These are phyloP conservation scores for Thripadectes ignobilis DNA, from an alignment of 2,797 vertebrate genomes.

Conservation along the genomic window DNA sequence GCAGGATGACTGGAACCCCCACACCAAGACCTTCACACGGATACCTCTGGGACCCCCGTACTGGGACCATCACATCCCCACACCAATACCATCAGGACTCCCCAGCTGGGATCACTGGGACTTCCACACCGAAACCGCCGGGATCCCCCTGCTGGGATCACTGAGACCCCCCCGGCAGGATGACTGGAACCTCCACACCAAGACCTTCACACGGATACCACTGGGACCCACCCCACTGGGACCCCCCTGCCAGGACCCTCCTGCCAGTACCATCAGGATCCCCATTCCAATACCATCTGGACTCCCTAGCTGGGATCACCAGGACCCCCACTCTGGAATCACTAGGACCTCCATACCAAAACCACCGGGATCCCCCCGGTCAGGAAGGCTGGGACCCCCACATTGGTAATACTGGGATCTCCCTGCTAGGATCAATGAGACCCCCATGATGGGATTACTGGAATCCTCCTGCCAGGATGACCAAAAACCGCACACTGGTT, in stretches of 20 bases:
- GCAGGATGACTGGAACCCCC: background rate
- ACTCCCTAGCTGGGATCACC: background rate
- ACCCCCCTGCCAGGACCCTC: no score
- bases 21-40: no score
- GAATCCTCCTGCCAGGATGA: background rate
- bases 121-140: no score
- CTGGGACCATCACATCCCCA: no score
- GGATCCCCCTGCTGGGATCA: no score
- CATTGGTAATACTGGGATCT: background rate
- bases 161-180: no score
- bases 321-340: background rate
- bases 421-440: background rate
- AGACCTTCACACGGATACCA: background rate
- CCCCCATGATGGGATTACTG: background rate
- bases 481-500: background rate
- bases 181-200: rapidly evolving
- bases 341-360: background rate
- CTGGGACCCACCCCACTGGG: no score
- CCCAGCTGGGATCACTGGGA: no score
- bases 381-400: background rate
- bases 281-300: no score
- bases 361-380: background rate
- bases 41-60: background rate
- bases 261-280: background rate
- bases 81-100: no score